Evolutionary conservation across 2,797 vertebrate species (phyloP).

Genomic region (Hozukius guyotensis): DNA sequence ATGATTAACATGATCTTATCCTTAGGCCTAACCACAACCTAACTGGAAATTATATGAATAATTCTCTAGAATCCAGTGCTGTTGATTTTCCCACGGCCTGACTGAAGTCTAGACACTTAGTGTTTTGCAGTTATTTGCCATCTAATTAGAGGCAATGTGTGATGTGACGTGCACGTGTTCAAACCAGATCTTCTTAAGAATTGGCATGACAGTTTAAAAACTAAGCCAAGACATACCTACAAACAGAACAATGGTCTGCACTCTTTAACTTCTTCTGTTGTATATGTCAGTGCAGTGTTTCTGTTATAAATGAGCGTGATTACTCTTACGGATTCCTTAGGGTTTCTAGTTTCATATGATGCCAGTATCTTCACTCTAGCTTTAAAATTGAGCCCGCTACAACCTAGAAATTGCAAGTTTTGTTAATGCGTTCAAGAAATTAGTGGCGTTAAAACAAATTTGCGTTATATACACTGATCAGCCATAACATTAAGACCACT

Average conservation of each 20-base stretch:
- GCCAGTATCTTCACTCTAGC: no score
- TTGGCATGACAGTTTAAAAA: not conserved
- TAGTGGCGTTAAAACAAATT: no score
- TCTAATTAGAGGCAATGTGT: constrained; percentile 54
- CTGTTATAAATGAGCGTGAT: not conserved
- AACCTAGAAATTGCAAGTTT: no score
- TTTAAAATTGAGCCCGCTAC: no score
- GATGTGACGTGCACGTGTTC: constrained; percentile 13
- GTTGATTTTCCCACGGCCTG: constrained; percentile 37
- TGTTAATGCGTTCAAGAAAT: no score
- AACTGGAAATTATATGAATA: not conserved
- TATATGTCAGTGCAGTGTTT: not conserved
- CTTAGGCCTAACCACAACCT: not conserved
- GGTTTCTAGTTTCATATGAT: no score
- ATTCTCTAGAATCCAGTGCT: not conserved
- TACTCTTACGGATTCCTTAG: no score
- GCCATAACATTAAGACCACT: no score
- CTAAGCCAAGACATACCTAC: not conserved
- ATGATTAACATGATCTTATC: not conserved
- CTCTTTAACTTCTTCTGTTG: not conserved
- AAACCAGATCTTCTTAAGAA: constrained; percentile 1
- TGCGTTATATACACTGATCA: no score
- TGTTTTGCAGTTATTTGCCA: constrained; percentile 41
- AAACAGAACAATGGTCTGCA: not conserved
- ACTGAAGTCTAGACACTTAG: constrained; percentile 11